Evolutionary conservation across 2,888 invertebrate species (phyloP).

Genomic region (Pseudococcus viburni): DNA sequence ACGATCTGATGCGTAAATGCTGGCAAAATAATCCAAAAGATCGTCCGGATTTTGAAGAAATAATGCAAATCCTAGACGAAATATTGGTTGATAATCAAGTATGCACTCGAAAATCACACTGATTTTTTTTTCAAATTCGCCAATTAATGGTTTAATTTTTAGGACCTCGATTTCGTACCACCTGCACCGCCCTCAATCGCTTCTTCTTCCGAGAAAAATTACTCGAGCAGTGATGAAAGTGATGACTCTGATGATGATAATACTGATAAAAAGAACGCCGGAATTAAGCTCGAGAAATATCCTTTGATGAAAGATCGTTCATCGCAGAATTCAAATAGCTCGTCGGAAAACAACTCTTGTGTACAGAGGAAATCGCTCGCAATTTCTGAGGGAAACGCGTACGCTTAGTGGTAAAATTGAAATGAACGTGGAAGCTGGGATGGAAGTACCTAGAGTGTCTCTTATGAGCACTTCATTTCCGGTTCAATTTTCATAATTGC

Average conservation of each 20-base stretch:
- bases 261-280: not conserved
- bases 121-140: not conserved
- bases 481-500: no score
- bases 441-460: no score
- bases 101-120: not conserved
- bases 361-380: not conserved
- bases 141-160: not conserved
- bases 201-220: not conserved
- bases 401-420: not conserved
- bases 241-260: not conserved
- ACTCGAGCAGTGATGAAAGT: not conserved
- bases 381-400: not conserved
- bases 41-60: constrained; percentile 88
- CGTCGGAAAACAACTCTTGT: not conserved
- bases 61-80: constrained; percentile 91
- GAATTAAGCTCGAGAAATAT: not conserved
- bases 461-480: no score
- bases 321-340: not conserved
- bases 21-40: constrained; percentile 94
- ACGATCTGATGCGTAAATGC: constrained; percentile 96
- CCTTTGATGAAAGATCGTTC: not conserved
- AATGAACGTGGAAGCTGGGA: no score
- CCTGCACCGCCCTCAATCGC: not conserved
- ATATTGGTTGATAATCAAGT: constrained; percentile 82
- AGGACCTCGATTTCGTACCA: not conserved